phyloP scores from a whole-genome alignment of 92 coral and sea anemone genomes.

The Parazoanthus atlanticus region DNA sequence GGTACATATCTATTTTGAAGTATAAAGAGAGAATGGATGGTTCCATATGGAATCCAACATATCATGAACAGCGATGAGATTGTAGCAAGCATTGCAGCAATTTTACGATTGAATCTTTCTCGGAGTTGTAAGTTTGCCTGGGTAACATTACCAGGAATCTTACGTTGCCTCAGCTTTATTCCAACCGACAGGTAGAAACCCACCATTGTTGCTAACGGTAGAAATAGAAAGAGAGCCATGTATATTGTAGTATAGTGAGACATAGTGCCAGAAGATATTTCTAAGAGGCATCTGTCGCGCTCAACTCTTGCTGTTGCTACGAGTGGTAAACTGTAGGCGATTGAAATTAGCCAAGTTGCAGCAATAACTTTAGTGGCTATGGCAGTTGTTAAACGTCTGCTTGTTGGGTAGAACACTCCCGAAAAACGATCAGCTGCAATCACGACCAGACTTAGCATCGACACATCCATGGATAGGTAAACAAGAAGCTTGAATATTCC shows the following conservation, averaged over 20 bases:
- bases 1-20: not conserved
- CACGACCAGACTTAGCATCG: constrained; percentile 8
- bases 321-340: not conserved
- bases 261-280: not conserved
- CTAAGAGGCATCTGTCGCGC: too few species aligned
- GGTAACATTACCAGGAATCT: constrained; percentile 21
- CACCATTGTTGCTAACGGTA: not conserved
- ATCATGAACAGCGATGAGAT: not conserved
- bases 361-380: not conserved
- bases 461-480: constrained; percentile 11
- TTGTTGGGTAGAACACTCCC: not conserved
- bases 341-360: not conserved
- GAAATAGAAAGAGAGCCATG: too few species aligned
- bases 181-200: not conserved
- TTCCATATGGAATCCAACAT: constrained; percentile 15
- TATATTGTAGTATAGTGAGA: too few species aligned
- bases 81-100: not conserved
- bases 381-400: not conserved
- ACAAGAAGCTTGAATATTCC: not conserved
- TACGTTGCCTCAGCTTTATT: not conserved
- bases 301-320: not conserved
- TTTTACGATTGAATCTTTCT: constrained; percentile 6
- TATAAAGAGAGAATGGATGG: not conserved
- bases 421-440: constrained; percentile 8
- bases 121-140: not conserved